phyloP scores from a whole-genome alignment of 2,797 vertebrate genomes.

The Halcyon leucocephala region DNA sequence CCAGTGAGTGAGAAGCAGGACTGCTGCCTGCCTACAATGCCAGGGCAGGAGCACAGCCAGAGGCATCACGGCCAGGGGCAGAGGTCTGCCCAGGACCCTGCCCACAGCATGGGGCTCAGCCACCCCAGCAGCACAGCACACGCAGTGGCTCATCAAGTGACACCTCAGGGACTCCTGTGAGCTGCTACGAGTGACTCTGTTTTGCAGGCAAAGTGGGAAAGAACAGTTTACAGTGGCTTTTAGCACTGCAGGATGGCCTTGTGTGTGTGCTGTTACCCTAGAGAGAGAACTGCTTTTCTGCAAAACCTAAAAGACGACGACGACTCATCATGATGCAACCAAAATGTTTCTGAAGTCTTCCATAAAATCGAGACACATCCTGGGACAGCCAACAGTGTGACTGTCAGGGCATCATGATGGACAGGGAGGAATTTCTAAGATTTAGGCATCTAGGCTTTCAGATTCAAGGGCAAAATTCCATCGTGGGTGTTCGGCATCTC shows the following conservation, averaged over 20 bases:
- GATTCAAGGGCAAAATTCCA: not conserved
- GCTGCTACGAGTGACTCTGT: accelerated
- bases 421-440: not conserved
- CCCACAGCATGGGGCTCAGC: not conserved
- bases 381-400: not conserved
- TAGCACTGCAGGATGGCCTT: not conserved
- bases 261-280: not conserved
- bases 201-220: not conserved
- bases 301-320: not conserved
- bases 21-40: not conserved
- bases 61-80: accelerated
- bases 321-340: accelerated
- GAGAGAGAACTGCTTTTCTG: not conserved
- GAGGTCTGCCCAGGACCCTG: not conserved
- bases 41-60: not conserved
- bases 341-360: not conserved
- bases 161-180: not conserved
- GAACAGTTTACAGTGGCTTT: not conserved
- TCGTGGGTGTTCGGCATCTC: not conserved
- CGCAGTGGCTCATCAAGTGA: not conserved
- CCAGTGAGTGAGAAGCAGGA: accelerated
- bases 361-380: not conserved
- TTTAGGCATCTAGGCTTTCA: not conserved
- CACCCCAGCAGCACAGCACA: accelerated
- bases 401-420: not conserved